These are phyloP conservation scores for Ammospiza maritima DNA, from an alignment of 2,797 vertebrate genomes.

Conservation along the genomic window DNA sequence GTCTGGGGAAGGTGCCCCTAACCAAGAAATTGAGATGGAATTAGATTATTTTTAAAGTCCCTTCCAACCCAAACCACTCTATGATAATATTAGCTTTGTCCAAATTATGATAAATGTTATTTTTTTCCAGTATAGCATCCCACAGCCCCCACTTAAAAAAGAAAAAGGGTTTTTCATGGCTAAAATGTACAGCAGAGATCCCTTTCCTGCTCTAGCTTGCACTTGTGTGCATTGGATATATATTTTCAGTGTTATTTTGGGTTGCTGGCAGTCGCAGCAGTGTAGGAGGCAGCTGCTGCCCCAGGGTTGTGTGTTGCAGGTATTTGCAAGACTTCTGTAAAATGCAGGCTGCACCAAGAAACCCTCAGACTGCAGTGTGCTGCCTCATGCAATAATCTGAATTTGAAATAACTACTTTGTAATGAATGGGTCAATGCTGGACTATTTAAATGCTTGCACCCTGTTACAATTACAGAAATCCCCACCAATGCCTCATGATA, in stretches of 20 bases:
- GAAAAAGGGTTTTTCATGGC: not conserved
- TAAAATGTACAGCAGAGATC: not conserved
- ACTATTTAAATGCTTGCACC: not conserved
- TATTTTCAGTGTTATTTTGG: not conserved
- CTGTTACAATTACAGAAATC: not conserved
- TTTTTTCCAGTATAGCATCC: not conserved
- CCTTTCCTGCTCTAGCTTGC: not conserved
- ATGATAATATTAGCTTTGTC: conserved; percentile 15
- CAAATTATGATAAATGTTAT: conserved; percentile 7
- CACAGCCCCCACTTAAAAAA: not conserved
- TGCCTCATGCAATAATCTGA: not conserved
- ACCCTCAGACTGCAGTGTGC: not conserved
- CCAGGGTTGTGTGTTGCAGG: not conserved
- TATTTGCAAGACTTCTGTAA: not conserved
- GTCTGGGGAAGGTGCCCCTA: not conserved
- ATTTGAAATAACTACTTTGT: not conserved
- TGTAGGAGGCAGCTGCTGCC: not conserved
- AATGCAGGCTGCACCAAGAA: not conserved
- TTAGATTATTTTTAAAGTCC: not conserved
- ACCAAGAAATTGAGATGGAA: not conserved
- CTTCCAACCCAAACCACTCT: not conserved
- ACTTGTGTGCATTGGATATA: not conserved
- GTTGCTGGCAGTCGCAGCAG: not conserved
- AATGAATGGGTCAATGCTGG: not conserved
- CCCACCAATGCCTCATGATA: not conserved